Evolutionary conservation across 2,888 invertebrate genomes (phyloP), one percentile per base, ranked within the genome.

Genomic region (Mellilla xanthometata): DNA sequence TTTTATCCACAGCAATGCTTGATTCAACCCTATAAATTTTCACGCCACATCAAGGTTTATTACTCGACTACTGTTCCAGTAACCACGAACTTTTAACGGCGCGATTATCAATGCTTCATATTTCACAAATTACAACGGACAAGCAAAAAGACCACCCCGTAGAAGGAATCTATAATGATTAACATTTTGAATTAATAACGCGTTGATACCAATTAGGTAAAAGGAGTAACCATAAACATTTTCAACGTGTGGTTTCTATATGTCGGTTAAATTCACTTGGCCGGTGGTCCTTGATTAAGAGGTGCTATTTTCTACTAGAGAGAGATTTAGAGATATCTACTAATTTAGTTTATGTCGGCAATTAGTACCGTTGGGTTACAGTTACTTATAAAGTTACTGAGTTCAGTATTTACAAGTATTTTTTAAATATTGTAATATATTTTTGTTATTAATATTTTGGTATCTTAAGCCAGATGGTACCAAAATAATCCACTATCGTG

Each of bases 181-280:
- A 55, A 63, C 60, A 73, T 79, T n/a, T 77, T 66, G 72, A 76
- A 79, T 81, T 76, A 80, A 81, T 79, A 75, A 74, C 57, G 65
- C 77, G 75, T 79, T 76, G 68, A 58, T 56, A 58, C 72, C 72
- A 79, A 78, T 78, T 77, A 74, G 54, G 66, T 69, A 72, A 76
- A 63, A 72, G 60, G 54, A 60, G 52, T 62, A 57, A 69, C 64
- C 56, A 66, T 68, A 63, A 64, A 62, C 60, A 58, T 57, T 58
- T 65, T 68, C 53, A 48, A 60, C 58, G 54, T 47, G 44, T 60
- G 58, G n/a, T 6, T 38, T 67, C 64, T 62, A 53, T 59, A 55
- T 65, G 51, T 49, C 52, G 47, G 51, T 59, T 58, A 53, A 54
- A 60, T 58, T 58, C 42, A 52, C 65, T 45, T 55, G 62, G 62